These are phyloP conservation scores for Xiphophorus birchmanni DNA, from an alignment of 2,797 vertebrate genomes.

Conservation along the genomic window DNA sequence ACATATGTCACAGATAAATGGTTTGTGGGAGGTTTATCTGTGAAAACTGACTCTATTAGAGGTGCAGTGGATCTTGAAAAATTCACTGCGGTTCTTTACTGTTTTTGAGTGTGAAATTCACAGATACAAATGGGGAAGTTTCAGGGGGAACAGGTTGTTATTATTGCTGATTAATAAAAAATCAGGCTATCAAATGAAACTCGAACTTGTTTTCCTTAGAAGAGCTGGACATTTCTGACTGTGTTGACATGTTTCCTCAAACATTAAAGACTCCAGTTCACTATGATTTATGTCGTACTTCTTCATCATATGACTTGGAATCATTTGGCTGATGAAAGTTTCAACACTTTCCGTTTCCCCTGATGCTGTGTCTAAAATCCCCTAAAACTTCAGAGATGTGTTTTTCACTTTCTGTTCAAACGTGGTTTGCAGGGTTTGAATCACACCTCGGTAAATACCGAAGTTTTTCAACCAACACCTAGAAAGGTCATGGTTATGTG, in stretches of 20 bases:
- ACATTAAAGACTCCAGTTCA: neutral
- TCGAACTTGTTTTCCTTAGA: neutral
- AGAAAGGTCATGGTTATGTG: neutral
- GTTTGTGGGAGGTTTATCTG: neutral
- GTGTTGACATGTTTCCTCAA: neutral
- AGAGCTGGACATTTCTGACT: neutral
- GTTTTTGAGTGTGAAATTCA: neutral
- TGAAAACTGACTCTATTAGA: neutral
- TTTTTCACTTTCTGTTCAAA: slow-evolving; percentile 5
- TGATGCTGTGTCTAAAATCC: slow-evolving; percentile 4
- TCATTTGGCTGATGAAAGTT: neutral
- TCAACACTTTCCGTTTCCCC: neutral
- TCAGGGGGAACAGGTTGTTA: neutral
- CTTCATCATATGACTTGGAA: neutral
- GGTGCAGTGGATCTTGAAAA: neutral
- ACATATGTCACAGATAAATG: neutral
- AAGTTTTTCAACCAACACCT: neutral
- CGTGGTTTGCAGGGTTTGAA: neutral
- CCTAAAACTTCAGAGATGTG: neutral
- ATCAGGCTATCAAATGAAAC: neutral
- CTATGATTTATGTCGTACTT: neutral
- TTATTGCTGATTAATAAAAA: slow-evolving; percentile 15
- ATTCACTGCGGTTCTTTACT: neutral
- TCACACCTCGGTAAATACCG: neutral
- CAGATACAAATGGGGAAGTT: slow-evolving; percentile 19